Conservation (phyloP, 2,888 invertebrate genomes). For the Ariolimax columbianus region DNA sequence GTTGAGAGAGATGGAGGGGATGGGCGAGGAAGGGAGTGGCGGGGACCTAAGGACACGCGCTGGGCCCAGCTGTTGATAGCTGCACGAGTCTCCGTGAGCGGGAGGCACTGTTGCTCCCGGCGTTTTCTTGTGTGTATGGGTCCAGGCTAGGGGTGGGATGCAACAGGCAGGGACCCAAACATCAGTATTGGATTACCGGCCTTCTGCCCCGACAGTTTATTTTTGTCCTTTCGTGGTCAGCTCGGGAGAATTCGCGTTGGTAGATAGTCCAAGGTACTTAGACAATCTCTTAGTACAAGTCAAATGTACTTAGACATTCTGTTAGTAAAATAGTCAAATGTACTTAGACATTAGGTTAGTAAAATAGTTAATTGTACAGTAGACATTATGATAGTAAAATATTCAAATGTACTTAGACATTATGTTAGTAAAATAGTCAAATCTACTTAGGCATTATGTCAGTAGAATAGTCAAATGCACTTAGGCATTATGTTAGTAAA, state of each 20-base stretch:
- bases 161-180: conserved; percentile 18
- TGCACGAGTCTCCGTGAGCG: conserved; percentile 23
- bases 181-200: conserved; percentile 20
- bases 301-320: no score
- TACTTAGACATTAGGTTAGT: no score
- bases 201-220: conserved; percentile 2
- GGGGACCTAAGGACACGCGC: conserved; percentile 24
- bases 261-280: not conserved
- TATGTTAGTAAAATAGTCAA: no score
- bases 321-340: no score
- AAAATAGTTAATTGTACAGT: no score
- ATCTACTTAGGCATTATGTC: no score
- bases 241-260: not conserved
- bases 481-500: no score
- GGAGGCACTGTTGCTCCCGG: not conserved
- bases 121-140: not conserved
- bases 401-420: no score
- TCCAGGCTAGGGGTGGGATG: conserved; percentile 4
- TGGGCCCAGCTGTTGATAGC: conserved; percentile 31
- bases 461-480: no score
- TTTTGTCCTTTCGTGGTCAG: not conserved
- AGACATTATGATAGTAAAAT: no score
- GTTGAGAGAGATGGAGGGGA: not conserved
- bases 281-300: no score
- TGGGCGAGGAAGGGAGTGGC: not conserved